Evolutionary conservation across 2,113 vertebrate species (phyloP), one percentile per base, ranked within the genome.

Genomic region (Nansenia antarctica): DNA sequence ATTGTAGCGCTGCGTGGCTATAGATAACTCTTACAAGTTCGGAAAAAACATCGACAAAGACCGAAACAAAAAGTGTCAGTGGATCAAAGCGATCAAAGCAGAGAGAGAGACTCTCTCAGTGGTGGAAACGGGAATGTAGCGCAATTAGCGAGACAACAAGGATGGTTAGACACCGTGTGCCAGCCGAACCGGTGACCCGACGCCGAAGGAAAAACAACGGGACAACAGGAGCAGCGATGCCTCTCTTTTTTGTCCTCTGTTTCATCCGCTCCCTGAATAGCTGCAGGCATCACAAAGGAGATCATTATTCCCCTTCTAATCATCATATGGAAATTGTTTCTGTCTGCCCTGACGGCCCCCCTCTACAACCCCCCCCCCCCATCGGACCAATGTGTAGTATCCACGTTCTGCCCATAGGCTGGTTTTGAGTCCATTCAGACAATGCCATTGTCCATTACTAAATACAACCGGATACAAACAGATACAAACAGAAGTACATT

Each of bases 261-360:
- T 80, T 65, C 66, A 68, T 70, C 39, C n/a, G 69, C 78, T 88
- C 88, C 86, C 82, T 71, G 87, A 90, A 91, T 89, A 90, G 79
- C 85, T 80, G 65, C 14, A n/a, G n/a, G n/a, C 3, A 42, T 45
- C 73, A 90, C 90, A 92, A 91, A 89, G 89, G 70, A 85, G 72
- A 78, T 74, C 78, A 85, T 89, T 90, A 85, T 87, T 87, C 73
- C 70, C 64, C 73, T 82, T 88, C 83, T 90, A 89, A 91, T 89
- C 82, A 87, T 80, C 74, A 83, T 79, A 84, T 70, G 77, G 73
- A 81, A 78, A 77, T 74, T 75, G 78, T 79, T 82, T 65, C 54
- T 76, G 85, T 87, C 78, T 86, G 77, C 81, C 53, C 67, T n/a
- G n/a, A n/a, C n/a, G n/a, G n/a, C n/a, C n/a, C n/a, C n/a, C n/a